Evolutionary conservation across 2,888 invertebrate genomes (phyloP), one percentile per base, ranked within the genome.

Genomic region (Blastobasis lacticolella): DNA sequence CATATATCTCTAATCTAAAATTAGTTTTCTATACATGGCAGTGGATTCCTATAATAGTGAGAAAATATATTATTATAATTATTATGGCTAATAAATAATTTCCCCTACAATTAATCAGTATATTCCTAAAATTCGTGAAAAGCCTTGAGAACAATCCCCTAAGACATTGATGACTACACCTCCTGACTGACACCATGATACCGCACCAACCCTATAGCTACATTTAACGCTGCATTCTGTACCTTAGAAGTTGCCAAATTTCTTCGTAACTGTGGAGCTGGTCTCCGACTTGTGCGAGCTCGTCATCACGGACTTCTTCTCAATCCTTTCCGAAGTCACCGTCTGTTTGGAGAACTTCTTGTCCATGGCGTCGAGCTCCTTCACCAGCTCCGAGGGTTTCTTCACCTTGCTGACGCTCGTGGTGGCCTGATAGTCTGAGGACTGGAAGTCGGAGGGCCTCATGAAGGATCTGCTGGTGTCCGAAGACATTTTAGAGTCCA

Each of bases 321-420:
- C 93, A 10, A 92, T 90, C 0, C 91, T 90, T 58, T 92, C 92
- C 47, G 93, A 92, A 0, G 90, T 91, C n/a, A 91, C 90, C 0
- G 92, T 92, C 59, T 92, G 92, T 57, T 92, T 92, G 5, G 91
- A 81, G 80, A 91, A 91, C 63, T 90, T 91, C 61, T 91, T 91
- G 57, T 92, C 92, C 58, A 92, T 62, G n/a, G 83, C 85, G 45
- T 92, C 91, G 0, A 89, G 75, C 51, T 91, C 90, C 48, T 85
- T 87, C 1, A 75, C 67, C 54, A 88, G 46, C 2, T 86, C 89
- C 3, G 76, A 61, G 0, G 87, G 82, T 23, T 83, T 80, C 54
- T 81, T 87, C 0, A 77, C 67, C 37, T 79, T 81, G 0, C 73
- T 72, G 0, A 82, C 63, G 52, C 67, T 80, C 0, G 75, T 65